Conservation (phyloP, 1,140 invertebrate species). For the Amphibalanus amphitrite region DNA sequence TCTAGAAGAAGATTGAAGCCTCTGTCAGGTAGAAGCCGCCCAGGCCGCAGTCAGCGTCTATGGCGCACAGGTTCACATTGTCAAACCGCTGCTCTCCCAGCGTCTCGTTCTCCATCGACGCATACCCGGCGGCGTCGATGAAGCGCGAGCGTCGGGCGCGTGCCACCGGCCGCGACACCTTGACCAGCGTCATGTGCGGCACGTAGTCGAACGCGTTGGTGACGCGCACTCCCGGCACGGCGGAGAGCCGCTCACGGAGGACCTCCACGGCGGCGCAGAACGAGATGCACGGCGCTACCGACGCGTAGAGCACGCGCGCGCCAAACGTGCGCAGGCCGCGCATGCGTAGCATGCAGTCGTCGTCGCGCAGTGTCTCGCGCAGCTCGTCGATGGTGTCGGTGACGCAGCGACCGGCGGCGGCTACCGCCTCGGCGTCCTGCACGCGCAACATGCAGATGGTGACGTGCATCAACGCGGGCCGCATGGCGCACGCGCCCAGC, state of each 20-base stretch:
- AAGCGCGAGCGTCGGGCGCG: constrained; percentile 17
- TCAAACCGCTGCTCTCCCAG: constrained; percentile 16
- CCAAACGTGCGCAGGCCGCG: constrained; percentile 17
- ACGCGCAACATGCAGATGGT: constrained; percentile 18
- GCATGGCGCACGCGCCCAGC: constrained; percentile 18
- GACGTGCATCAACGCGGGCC: constrained; percentile 16
- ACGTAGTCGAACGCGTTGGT: constrained; percentile 20
- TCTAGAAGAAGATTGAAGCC: too few species aligned
- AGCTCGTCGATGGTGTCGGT: constrained; percentile 10
- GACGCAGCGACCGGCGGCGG: constrained; percentile 6
- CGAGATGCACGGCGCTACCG: constrained; percentile 12
- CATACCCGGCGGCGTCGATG: constrained; percentile 17
- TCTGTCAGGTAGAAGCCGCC: constrained; percentile 19
- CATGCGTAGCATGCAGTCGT: constrained; percentile 6
- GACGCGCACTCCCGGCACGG: constrained; percentile 12
- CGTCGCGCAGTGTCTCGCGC: background rate
- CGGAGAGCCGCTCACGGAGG: constrained; percentile 8
- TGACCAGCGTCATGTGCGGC: constrained; percentile 19
- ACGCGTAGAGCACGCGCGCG: constrained; percentile 17
- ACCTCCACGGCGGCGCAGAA: constrained; percentile 10
- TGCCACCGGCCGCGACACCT: constrained; percentile 16
- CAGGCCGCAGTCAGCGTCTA: constrained; percentile 14
- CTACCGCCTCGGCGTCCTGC: constrained; percentile 9
- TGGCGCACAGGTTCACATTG: constrained; percentile 18
- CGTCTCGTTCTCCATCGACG: constrained; percentile 11